Evolutionary conservation across 2,888 invertebrate species (phyloP), one percentile per base, ranked within the genome.

Genomic region (Diarsia brunnea): DNA sequence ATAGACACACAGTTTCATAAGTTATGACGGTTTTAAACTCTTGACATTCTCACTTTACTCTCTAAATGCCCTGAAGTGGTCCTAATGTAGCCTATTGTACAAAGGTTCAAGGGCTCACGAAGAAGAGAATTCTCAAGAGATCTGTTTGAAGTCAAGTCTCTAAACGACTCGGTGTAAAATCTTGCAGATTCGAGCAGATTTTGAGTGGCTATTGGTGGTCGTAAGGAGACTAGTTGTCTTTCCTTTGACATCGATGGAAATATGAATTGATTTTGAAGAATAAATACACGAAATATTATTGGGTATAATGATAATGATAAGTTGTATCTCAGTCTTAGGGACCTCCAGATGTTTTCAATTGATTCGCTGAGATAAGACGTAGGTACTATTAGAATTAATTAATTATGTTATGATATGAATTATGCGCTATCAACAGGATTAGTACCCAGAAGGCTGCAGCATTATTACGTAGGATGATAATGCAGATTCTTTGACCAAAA

Each of bases 1-100:
- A 58, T 12, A 55, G 27, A 58, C 27, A 58, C 19, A 60, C 27
- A 58, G 58, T 1, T 58, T 0, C 16, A 5, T 11, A 43, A n/a
- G 2, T n/a, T 38, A 19, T 4, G 4, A 27, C n/a, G 24, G 21
- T 11, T 5, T 31, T 8, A 16, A n/a, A 51, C 14, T 27, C 77
- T 47, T 63, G 53, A 49, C 31, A n/a, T 27, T 31, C 14, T 11
- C 45, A 53, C 12, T 12, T 53, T 12, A 21, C 58, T 55, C 61
- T 43, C 49, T 16, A 38, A 0, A 43, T 53, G 21, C 16, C 19
- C 24, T 55, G 14, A 66, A 79, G 65, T 53, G 27, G 7, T 16
- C 10, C 53, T 82, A 78, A 82, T 82, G 60, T 45, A 16, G 55
- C n/a, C 69, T 27, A 58, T 69, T 78, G 69, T 69, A 19, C 65